Evolutionary conservation across 2,888 invertebrate species (phyloP).

Genomic region (Lathronympha strigana): DNA sequence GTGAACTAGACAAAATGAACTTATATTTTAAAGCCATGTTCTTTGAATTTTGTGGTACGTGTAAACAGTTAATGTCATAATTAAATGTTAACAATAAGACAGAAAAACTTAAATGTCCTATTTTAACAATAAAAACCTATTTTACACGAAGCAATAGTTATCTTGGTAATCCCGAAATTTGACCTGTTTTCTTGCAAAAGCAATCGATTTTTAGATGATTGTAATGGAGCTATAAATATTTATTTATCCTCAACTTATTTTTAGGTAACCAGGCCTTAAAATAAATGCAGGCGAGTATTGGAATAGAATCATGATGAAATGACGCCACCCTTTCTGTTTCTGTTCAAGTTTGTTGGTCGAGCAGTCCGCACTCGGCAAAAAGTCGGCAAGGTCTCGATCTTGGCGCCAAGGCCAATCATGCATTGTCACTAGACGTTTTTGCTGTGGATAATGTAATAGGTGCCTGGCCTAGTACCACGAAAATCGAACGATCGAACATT

Average conservation of each 20-base stretch:
- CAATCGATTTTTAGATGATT: no score
- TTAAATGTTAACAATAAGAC: no score
- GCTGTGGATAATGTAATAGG: conserved; percentile 13
- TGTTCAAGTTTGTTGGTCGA: conserved; percentile 24
- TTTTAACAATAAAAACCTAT: no score
- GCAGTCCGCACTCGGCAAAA: conserved; percentile 27
- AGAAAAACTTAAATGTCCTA: no score
- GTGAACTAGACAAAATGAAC: not conserved
- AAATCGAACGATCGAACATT: no score
- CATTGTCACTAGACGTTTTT: conserved; percentile 38
- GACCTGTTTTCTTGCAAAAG: no score
- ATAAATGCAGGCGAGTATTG: conserved; percentile 1
- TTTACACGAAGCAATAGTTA: no score
- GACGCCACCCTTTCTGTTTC: conserved; percentile 41
- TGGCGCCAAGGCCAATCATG: conserved; percentile 35
- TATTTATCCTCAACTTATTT: no score
- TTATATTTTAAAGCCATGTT: not conserved
- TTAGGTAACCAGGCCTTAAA: conserved; percentile 10
- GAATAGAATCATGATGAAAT: conserved; percentile 20
- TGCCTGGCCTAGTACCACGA: no score
- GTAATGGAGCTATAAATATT: no score
- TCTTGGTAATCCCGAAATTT: no score
- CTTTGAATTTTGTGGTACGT: not conserved
- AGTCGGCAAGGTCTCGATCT: conserved; percentile 36
- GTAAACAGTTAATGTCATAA: no score